phyloP scores from a whole-genome alignment of 2,113 vertebrate genomes.

The Podilymbus podiceps region DNA sequence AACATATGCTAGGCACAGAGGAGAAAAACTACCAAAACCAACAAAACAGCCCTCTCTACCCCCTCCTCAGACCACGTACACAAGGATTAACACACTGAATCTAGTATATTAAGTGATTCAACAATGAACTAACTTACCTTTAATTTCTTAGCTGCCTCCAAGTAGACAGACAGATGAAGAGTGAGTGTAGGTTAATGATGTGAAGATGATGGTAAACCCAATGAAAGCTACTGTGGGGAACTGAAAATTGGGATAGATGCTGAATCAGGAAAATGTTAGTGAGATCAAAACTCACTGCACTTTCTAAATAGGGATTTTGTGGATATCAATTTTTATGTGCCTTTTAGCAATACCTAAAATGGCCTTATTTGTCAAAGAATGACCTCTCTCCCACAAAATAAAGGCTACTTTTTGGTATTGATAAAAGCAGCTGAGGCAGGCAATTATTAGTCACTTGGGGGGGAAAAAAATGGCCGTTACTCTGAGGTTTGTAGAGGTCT shows the following conservation, averaged over 20 bases:
- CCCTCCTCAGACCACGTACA: slow-evolving; percentile 15
- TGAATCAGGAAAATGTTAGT: not conserved
- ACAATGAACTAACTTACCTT: slow-evolving; percentile 39
- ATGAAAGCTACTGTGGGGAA: slow-evolving; percentile 1
- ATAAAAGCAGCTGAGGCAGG: not conserved
- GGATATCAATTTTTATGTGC: not conserved
- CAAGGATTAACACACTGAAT: slow-evolving; percentile 57
- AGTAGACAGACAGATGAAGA: slow-evolving; percentile 46
- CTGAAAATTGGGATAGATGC: slow-evolving; percentile 1
- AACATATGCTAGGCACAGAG: slow-evolving; percentile 58
- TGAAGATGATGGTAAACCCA: slow-evolving; percentile 45
- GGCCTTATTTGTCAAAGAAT: not conserved
- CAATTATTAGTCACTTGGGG: not conserved
- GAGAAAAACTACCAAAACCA: slow-evolving; percentile 46
- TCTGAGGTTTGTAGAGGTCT: not conserved
- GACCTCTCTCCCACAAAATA: not conserved
- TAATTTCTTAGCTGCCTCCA: slow-evolving; percentile 67
- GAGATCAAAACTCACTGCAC: not conserved
- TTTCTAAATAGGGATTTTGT: not conserved
- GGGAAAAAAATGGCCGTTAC: not conserved
- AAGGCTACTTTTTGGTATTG: not conserved
- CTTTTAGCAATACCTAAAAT: not conserved
- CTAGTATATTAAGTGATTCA: slow-evolving; percentile 29
- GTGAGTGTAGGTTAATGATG: slow-evolving; percentile 42
- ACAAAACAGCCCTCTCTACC: not conserved